phyloP scores from a whole-genome alignment of 2,113 vertebrate species.

The Gambusia holbrooki region DNA sequence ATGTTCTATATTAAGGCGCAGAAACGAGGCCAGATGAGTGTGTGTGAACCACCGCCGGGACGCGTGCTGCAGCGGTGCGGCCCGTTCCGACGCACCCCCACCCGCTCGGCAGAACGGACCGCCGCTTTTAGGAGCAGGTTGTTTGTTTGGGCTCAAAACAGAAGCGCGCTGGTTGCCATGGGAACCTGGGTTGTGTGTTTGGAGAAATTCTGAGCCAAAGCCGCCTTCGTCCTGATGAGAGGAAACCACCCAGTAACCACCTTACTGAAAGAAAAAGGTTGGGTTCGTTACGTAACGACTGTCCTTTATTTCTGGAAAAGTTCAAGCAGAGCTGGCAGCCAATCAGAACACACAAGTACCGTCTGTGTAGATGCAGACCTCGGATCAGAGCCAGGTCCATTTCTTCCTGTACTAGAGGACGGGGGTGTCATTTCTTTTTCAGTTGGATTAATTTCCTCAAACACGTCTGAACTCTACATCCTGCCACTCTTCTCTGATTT shows the following conservation, averaged over 20 bases:
- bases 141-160: constrained; percentile 49
- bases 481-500: not conserved
- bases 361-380: constrained; percentile 57
- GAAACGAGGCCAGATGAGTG: constrained; percentile 76
- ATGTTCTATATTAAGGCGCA: constrained; percentile 81
- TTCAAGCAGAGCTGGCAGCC: constrained; percentile 14
- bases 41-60: constrained; percentile 52
- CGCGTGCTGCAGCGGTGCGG: constrained; percentile 55
- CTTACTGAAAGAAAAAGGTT: constrained; percentile 42
- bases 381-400: not conserved
- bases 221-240: constrained; percentile 61
- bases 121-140: constrained; percentile 42
- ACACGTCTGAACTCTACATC: not conserved
- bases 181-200: constrained; percentile 41
- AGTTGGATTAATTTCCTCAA: not conserved
- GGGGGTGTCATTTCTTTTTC: not conserved
- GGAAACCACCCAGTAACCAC: constrained; percentile 58
- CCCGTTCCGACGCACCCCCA: constrained; percentile 37
- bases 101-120: constrained; percentile 27
- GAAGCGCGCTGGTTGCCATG: constrained; percentile 25
- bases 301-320: constrained; percentile 42
- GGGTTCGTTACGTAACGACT: constrained; percentile 47
- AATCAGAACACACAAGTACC: constrained; percentile 28
- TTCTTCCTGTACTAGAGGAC: not conserved
- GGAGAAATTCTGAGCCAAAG: constrained; percentile 58